Evolutionary conservation across 1,140 invertebrate genomes (phyloP), one percentile per base, ranked within the genome.

Genomic region (Medauroidea extradentata): DNA sequence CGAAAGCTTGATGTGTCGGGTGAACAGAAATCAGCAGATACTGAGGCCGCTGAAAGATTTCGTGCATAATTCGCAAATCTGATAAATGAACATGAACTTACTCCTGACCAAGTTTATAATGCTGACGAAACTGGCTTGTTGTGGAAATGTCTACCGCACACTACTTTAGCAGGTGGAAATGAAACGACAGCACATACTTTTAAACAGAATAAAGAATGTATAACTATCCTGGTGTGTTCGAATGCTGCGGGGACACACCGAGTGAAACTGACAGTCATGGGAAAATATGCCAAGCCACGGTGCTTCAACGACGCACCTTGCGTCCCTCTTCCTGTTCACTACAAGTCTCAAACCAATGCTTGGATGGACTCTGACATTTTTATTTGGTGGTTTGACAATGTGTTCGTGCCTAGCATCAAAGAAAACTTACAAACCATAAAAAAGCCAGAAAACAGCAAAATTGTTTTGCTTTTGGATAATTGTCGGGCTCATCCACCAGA

Each of bases 381-480:
- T 53, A n/a, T 56, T 11, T 42, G 65, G 7, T 68, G 63, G 59
- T 66, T 63, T 52, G 21, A 61, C 39, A n/a, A n/a, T n/a, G 54
- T 56, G 9, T 65, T 65, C 51, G n/a, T 65, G 29, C 60, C 56
- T 0, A 23, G 53, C 2, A 53, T 63, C 1, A 74, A 59, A 68
- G 69, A 53, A 66, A 63, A 61, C 19, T 63, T 44, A 42, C 69
- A 25, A 67, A 69, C 53, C 11, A 13, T 19, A 18, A 51, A 23
- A 21, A 29, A 56, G 5, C 62, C 59, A 1, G 52, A 52, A 27
- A 71, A 53, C 52, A 57, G 69, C 49, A 68, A 69, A 54, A 67
- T 71, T 44, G 29, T 71, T 9, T 50, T 75, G 21, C 59, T 75
- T 43, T 41, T 72, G 4, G 71, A 75, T 57, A 75, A 72, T 53